Evolutionary conservation across 2,888 invertebrate genomes (phyloP).

Genomic region (Ichneumoninae sp.): DNA sequence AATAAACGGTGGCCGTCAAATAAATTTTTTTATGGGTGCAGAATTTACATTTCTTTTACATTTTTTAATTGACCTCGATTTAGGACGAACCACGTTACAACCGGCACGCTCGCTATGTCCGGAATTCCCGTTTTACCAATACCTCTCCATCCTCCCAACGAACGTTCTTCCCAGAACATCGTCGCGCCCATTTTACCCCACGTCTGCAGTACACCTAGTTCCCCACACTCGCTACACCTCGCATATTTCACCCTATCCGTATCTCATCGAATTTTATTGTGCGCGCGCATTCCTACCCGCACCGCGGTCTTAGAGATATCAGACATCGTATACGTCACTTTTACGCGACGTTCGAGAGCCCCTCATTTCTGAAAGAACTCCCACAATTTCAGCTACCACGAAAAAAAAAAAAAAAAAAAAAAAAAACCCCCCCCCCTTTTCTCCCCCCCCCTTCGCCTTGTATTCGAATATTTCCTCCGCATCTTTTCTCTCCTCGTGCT

Average conservation of each 20-base stretch:
- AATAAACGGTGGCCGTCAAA: too few relatives aligned
- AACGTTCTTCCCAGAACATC: too few relatives aligned
- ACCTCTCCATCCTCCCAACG: too few relatives aligned
- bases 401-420: conserved; percentile 13
- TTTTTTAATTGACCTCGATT: too few relatives aligned
- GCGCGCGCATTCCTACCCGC: background rate
- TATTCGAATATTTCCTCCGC: conserved; percentile 40
- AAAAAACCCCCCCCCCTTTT: background rate
- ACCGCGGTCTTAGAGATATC: background rate
- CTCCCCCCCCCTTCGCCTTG: background rate
- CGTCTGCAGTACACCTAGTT: background rate
- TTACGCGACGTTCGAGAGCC: background rate
- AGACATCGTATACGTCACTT: conserved; percentile 2
- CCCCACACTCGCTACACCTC: background rate
- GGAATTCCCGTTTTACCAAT: too few relatives aligned
- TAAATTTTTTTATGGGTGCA: too few relatives aligned
- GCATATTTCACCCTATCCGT: conserved; percentile 1
- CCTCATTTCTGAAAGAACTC: background rate
- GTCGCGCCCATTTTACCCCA: background rate
- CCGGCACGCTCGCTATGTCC: too few relatives aligned
- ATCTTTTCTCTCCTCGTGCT: conserved; percentile 28
- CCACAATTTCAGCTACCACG: conserved; percentile 11
- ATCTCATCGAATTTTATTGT: conserved; percentile 19
- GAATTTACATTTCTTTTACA: too few relatives aligned
- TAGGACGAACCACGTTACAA: too few relatives aligned